Evolutionary conservation across 2,888 invertebrate genomes (phyloP).

Genomic region (Trichopoda pennipes): DNA sequence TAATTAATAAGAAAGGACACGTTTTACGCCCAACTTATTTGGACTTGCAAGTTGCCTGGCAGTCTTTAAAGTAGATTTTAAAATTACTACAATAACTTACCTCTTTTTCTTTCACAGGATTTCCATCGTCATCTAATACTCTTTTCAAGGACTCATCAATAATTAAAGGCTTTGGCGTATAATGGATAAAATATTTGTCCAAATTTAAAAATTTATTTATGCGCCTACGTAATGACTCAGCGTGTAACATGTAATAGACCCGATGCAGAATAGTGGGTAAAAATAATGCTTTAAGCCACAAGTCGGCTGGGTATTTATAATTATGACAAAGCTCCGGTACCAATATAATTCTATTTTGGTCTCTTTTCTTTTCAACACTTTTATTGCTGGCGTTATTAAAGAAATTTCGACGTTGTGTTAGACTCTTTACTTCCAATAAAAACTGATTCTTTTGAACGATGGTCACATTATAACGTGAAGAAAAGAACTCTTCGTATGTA

Average conservation of each 20-base stretch:
- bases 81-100: constrained; percentile 34
- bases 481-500: constrained; percentile 89
- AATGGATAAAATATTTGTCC: constrained; percentile 60
- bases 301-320: constrained; percentile 86
- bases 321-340: constrained; percentile 93
- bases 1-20: background rate
- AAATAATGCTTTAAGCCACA: constrained; percentile 92
- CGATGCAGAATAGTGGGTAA: constrained; percentile 93
- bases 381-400: constrained; percentile 75
- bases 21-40: too few species aligned
- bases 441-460: constrained; percentile 84
- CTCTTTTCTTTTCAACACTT: constrained; percentile 74
- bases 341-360: constrained; percentile 84
- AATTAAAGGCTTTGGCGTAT: constrained; percentile 74
- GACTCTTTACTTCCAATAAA: constrained; percentile 88
- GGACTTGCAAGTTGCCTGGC: too few species aligned
- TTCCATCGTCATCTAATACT: constrained; percentile 73
- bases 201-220: constrained; percentile 75
- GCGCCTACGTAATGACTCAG: constrained; percentile 79
- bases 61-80: too few species aligned
- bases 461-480: constrained; percentile 86
- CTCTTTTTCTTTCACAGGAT: constrained; percentile 71
- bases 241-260: constrained; percentile 77
- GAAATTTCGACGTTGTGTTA: constrained; percentile 78
- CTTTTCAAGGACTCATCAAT: constrained; percentile 76